Evolutionary conservation across 2,888 invertebrate genomes (phyloP).

Genomic region (Eumacrocentrus americanus): DNA sequence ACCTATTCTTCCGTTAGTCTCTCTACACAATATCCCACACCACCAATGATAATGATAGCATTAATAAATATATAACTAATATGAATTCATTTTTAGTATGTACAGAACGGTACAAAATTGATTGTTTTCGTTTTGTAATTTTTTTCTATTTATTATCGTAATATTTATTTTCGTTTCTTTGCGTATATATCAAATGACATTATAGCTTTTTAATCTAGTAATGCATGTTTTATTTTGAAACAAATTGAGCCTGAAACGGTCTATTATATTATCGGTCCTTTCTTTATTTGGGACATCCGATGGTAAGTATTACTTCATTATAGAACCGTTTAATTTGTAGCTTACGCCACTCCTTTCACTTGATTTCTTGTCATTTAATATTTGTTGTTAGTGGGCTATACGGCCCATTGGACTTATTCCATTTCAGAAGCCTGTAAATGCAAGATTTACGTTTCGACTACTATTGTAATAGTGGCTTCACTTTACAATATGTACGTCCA

Average conservation of each 20-base stretch:
- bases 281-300: conserved; percentile 25
- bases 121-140: conserved; percentile 53
- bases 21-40: too few species aligned
- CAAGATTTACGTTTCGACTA: conserved; percentile 32
- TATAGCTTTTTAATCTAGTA: too few species aligned
- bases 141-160: conserved; percentile 59
- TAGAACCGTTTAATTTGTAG: conserved; percentile 10
- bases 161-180: conserved; percentile 57
- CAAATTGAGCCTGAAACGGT: too few species aligned
- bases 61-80: conserved; percentile 53
- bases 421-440: conserved; percentile 16
- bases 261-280: conserved; percentile 57
- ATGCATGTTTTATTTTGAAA: too few species aligned
- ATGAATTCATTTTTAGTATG: conserved; percentile 59
- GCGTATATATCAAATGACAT: conserved; percentile 61
- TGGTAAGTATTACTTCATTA: conserved; percentile 29
- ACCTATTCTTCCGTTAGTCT: too few species aligned
- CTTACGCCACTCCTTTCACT: conserved; percentile 30
- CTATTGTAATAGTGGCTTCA: conserved; percentile 48
- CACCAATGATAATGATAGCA: conserved; percentile 52
- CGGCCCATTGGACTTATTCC: not conserved
- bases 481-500: conserved; percentile 58
- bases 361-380: conserved; percentile 23
- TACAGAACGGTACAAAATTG: conserved; percentile 61
- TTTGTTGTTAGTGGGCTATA: conserved; percentile 9